Evolutionary conservation across 2,113 vertebrate species (phyloP).

Genomic region (Poecile atricapillus): DNA sequence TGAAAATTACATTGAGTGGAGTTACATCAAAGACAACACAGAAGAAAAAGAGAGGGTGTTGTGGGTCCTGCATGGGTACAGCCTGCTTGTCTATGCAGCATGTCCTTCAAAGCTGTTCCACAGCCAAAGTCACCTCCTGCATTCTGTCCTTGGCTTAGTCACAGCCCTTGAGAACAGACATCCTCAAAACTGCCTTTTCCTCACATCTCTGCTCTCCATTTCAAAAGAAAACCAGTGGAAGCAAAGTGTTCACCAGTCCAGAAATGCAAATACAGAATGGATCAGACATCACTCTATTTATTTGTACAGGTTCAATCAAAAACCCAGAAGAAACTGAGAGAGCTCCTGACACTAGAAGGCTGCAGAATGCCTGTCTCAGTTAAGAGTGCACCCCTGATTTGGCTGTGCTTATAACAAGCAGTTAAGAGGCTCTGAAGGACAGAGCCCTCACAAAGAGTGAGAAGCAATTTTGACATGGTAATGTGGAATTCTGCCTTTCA

Average conservation of each 20-base stretch:
- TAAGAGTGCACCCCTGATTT: not conserved
- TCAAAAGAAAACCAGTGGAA: not conserved
- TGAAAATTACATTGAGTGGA: not conserved
- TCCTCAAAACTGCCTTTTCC: not conserved
- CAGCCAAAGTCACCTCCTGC: not conserved
- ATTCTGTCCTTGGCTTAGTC: not conserved
- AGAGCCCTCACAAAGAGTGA: not conserved
- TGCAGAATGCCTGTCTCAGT: not conserved
- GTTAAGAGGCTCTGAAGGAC: not conserved
- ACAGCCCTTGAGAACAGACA: not conserved
- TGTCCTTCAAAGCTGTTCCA: not conserved
- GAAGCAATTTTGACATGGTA: not conserved
- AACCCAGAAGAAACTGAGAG: not conserved
- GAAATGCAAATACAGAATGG: not conserved
- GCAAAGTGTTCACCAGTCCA: not conserved
- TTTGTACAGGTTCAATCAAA: not conserved
- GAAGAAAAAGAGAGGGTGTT: not conserved
- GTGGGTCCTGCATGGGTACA: not conserved
- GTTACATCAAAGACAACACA: not conserved
- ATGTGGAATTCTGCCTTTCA: not conserved
- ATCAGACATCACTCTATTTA: not conserved
- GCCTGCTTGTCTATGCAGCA: accelerated
- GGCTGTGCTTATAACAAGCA: not conserved
- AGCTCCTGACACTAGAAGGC: not conserved
- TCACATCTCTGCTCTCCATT: not conserved